Evolutionary conservation across 2,113 vertebrate species (phyloP).

Genomic region (Origma solitaria): DNA sequence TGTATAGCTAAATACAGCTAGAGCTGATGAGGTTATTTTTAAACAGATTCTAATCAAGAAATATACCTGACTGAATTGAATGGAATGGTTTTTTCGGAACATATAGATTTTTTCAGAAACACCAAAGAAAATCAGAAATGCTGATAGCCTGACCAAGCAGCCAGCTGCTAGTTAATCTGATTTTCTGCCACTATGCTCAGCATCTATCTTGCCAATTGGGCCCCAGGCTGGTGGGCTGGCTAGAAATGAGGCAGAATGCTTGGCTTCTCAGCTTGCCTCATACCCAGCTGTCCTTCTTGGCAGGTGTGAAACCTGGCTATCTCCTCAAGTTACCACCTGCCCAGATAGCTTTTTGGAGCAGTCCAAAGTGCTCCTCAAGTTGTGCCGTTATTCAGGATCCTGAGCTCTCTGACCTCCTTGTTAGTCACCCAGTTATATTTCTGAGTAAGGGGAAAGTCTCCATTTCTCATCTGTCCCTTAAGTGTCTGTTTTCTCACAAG

Average conservation of each 20-base stretch:
- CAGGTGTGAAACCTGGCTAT: not conserved
- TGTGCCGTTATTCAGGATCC: not conserved
- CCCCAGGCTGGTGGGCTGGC: not conserved
- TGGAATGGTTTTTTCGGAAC: not conserved
- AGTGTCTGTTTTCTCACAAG: not conserved
- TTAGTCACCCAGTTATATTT: not conserved
- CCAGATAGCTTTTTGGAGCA: not conserved
- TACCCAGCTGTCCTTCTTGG: conserved; percentile 12
- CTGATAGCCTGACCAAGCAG: not conserved
- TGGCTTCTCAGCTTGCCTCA: not conserved
- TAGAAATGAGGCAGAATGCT: not conserved
- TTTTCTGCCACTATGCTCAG: conserved; percentile 11
- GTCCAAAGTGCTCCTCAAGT: not conserved
- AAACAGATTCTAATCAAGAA: not conserved
- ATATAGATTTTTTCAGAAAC: not conserved
- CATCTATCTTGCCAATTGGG: not conserved
- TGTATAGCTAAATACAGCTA: not conserved
- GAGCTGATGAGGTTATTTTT: not conserved
- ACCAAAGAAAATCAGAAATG: not conserved
- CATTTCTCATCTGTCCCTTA: not conserved
- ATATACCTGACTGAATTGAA: not conserved
- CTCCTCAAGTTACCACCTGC: not conserved
- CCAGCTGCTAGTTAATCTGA: not conserved
- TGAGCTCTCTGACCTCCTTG: not conserved
- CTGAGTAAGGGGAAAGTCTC: not conserved